Conservation (phyloP, 2,797 vertebrate species). For the Notolepis coatsorum region DNA sequence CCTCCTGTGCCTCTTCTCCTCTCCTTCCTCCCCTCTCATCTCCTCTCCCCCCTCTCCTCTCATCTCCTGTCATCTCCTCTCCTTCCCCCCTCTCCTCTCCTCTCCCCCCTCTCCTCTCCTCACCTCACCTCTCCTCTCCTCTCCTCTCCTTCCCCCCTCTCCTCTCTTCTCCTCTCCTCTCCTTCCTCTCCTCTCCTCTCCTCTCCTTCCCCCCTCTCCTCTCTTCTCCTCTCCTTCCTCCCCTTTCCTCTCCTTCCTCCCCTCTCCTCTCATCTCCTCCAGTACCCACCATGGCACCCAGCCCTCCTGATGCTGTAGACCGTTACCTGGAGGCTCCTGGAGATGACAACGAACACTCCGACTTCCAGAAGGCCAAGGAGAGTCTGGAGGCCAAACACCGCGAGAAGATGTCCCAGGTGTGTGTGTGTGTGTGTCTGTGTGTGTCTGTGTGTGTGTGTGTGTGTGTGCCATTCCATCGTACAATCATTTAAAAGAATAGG, state of each 20-base stretch:
- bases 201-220: not conserved
- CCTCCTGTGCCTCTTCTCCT: not conserved
- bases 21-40: not conserved
- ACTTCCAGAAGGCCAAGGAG: slow-evolving; percentile 98
- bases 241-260: slow-evolving; percentile 15
- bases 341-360: slow-evolving; percentile 91
- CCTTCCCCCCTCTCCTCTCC: slow-evolving; percentile 6
- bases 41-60: slow-evolving; percentile 14
- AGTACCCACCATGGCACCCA: slow-evolving; percentile 96
- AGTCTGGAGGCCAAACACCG: slow-evolving; percentile 95
- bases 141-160: not conserved
- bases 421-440: not conserved
- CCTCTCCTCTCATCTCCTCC: slow-evolving; percentile 15
- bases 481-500: no score
- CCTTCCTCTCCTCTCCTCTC: not conserved
- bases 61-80: slow-evolving; percentile 13
- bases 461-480: not conserved
- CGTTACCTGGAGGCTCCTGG: slow-evolving; percentile 93
- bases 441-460: not conserved
- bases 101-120: not conserved
- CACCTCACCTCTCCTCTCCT: not conserved
- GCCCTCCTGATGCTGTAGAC: slow-evolving; percentile 93
- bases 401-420: slow-evolving; percentile 95
- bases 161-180: not conserved
- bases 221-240: not conserved